Base-by-base conservation (phyloP, 2,113 vertebrate genomes). In the Mobula hypostoma region DNA sequence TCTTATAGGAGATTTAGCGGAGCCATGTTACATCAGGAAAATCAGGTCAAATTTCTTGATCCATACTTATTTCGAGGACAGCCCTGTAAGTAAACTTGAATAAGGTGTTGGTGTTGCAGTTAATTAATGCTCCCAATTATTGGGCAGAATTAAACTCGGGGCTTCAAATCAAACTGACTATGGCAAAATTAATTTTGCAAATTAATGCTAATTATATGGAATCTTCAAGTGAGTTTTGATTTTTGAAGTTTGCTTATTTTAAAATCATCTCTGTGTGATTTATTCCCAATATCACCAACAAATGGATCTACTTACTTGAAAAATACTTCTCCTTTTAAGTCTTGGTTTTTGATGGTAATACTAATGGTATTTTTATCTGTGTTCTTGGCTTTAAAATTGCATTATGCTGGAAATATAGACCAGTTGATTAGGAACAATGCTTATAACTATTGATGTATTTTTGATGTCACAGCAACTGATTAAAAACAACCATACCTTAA, bases 401-500 rank as follows among this genome's bases (percentile, higher is more conserved):
- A 29, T 24, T 88, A 63, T 88, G 80, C 80, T 83, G 83, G 58
- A 88, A 88, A 63, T 88, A 63, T n/a, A 88, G 83, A 63, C 83
- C 58, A 63, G 27, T 88, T 58, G 61, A 27, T 29, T 88, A 14
- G 83, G 58, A 63, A 27, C 40, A 88, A 63, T 63, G 58, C 0
- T 36, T 4, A 88, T n/a, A 27, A 63, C 58, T 88, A n/a, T 88
- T 88, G 83, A 88, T 6, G 27, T 88, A 24, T 88, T 88, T 85
- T 88, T 88, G 83, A 88, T 88, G 58, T 63, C 58, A n/a, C 29
- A 12, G 27, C 27, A 88, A 88, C 58, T 63, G 83, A 48, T 48
- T 88, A 24, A 61, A 2, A 88, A 58, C 24, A 88, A 63, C 83
- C 0, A 63, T 32, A 88, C 11, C 58, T 88, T 63, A 11, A 88